These are phyloP conservation scores for Catalaphyllia jardinei DNA, from an alignment of 64 coral and sea anemone genomes.

Conservation along the genomic window DNA sequence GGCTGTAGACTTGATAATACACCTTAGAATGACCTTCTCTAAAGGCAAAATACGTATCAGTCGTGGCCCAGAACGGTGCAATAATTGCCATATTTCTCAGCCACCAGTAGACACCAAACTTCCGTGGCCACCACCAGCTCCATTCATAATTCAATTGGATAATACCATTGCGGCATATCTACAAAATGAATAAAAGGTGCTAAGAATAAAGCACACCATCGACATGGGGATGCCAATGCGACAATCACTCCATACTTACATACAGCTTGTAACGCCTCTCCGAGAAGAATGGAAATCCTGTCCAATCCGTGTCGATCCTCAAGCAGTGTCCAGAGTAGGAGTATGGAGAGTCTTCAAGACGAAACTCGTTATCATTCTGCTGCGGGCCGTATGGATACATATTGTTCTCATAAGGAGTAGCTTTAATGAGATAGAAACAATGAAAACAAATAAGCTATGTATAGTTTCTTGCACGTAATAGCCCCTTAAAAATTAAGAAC, in stretches of 20 bases:
- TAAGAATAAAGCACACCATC: background rate
- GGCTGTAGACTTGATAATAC: background rate
- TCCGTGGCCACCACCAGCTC: background rate
- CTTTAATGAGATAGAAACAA: background rate
- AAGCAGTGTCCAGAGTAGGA: background rate
- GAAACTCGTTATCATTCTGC: background rate
- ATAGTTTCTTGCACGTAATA: no score
- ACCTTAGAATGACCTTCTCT: background rate
- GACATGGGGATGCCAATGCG: background rate
- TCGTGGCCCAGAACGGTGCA: background rate
- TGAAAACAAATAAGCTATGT: background rate
- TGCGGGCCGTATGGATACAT: background rate
- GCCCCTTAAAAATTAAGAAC: no score
- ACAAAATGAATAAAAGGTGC: background rate
- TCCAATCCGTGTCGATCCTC: background rate
- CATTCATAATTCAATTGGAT: background rate
- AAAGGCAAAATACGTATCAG: background rate
- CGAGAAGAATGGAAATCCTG: background rate
- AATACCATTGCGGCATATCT: background rate
- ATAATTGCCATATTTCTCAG: background rate
- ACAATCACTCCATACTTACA: background rate
- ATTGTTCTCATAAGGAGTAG: background rate
- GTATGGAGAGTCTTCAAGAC: background rate
- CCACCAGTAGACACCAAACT: background rate
- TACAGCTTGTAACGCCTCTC: slow-evolving; percentile 1